Evolutionary conservation across 2,113 vertebrate species (phyloP).

Genomic region (Micromys minutus): DNA sequence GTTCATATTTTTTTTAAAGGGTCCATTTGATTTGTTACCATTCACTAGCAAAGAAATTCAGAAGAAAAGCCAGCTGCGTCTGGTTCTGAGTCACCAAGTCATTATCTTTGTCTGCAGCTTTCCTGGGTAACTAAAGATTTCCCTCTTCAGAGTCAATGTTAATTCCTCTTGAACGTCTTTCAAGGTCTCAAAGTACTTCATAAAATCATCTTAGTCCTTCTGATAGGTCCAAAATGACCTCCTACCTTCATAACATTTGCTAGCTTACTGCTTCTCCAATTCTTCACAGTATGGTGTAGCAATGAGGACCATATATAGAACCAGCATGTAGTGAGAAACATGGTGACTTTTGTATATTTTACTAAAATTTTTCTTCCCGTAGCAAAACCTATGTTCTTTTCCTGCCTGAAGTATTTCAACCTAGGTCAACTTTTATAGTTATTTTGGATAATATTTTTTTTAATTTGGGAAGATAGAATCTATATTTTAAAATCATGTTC

Average conservation of each 20-base stretch:
- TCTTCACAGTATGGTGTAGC: not conserved
- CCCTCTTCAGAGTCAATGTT: not conserved
- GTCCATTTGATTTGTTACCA: constrained; percentile 64
- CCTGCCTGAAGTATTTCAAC: not conserved
- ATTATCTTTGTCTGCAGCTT: constrained; percentile 56
- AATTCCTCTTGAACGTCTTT: constrained; percentile 31
- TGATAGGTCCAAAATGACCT: not conserved
- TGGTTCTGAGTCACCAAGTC: constrained; percentile 50
- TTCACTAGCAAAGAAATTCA: constrained; percentile 54
- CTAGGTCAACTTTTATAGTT: not conserved
- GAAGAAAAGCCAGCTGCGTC: constrained; percentile 47
- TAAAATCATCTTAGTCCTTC: constrained; percentile 40
- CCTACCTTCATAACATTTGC: not conserved
- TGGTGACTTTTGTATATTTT: not conserved
- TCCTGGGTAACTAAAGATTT: constrained; percentile 34
- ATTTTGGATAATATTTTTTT: not conserved
- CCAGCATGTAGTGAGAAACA: not conserved
- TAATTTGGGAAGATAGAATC: constrained; percentile 29
- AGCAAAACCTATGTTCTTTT: constrained; percentile 18
- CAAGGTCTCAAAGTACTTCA: constrained; percentile 43
- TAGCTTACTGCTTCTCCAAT: constrained; percentile 22
- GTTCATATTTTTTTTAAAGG: constrained; percentile 75
- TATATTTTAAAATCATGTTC: constrained; percentile 15
- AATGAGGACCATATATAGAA: not conserved
- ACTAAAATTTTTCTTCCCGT: not conserved